Conservation (phyloP, 2,888 invertebrate genomes). For the Heliconius sara region DNA sequence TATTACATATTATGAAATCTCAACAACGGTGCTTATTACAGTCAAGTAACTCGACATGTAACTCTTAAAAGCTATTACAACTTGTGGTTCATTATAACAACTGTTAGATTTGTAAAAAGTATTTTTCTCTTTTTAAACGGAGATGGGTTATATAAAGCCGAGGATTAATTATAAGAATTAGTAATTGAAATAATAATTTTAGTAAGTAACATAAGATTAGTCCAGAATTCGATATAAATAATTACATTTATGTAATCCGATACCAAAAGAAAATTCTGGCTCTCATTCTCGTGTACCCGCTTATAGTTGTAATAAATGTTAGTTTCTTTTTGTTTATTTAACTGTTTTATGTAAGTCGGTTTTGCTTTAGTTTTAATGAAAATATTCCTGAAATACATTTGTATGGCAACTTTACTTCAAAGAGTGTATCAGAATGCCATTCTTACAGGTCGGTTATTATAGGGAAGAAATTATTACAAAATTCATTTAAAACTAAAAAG, state of each 20-base stretch:
- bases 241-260: slow-evolving; percentile 51
- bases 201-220: slow-evolving; percentile 50
- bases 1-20: slow-evolving; percentile 5
- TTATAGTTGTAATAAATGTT: slow-evolving; percentile 61
- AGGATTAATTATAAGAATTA: slow-evolving; percentile 49
- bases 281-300: slow-evolving; percentile 56
- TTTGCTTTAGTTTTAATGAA: slow-evolving; percentile 8
- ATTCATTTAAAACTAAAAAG: background rate
- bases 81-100: background rate
- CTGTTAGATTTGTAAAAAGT: slow-evolving; percentile 21
- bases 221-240: slow-evolving; percentile 49
- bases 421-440: background rate
- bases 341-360: background rate
- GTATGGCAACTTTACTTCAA: background rate
- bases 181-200: slow-evolving; percentile 44
- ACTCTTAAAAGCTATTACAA: background rate
- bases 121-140: slow-evolving; percentile 27
- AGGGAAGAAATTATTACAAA: background rate
- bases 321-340: slow-evolving; percentile 49
- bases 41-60: background rate
- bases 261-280: slow-evolving; percentile 63
- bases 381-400: slow-evolving; percentile 2
- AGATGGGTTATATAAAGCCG: slow-evolving; percentile 43
- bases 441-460: slow-evolving; percentile 2
- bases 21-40: background rate